phyloP scores from a whole-genome alignment of 2,797 vertebrate genomes.

The Coregonus suidteri region DNA sequence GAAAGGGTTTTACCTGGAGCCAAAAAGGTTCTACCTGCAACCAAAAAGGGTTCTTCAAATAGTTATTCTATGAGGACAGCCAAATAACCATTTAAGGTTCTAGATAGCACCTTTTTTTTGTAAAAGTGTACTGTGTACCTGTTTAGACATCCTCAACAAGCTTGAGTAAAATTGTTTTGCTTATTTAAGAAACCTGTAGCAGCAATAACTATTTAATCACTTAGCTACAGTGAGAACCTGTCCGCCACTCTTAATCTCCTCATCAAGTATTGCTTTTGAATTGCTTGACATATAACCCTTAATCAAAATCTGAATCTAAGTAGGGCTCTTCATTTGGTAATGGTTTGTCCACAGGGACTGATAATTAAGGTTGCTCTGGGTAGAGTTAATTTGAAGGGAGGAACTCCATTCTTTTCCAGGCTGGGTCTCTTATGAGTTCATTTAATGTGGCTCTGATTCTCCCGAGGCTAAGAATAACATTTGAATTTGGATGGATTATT shows the following conservation, averaged over 20 bases:
- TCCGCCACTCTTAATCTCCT: neutral
- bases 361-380: conserved; percentile 45
- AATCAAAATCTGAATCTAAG: conserved; percentile 37
- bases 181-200: conserved; percentile 10
- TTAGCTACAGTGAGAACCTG: too few species aligned
- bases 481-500: conserved; percentile 39
- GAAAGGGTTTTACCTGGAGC: too few species aligned
- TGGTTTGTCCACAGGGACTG: conserved; percentile 48
- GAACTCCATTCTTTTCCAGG: conserved; percentile 26
- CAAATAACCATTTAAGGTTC: too few species aligned
- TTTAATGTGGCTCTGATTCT: conserved; percentile 46
- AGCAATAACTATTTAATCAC: conserved; percentile 22
- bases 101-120: too few species aligned
- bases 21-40: too few species aligned
- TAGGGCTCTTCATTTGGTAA: conserved; percentile 33
- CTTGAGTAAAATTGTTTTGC: neutral
- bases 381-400: conserved; percentile 29
- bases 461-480: conserved; percentile 51
- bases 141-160: neutral
- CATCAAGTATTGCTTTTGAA: conserved; percentile 12
- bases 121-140: neutral
- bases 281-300: conserved; percentile 31
- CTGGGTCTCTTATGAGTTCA: conserved; percentile 46
- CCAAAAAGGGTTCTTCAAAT: too few species aligned
- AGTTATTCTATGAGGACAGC: too few species aligned